Evolutionary conservation across 1,140 invertebrate species (phyloP).

Genomic region (Heliconius hewitsoni): DNA sequence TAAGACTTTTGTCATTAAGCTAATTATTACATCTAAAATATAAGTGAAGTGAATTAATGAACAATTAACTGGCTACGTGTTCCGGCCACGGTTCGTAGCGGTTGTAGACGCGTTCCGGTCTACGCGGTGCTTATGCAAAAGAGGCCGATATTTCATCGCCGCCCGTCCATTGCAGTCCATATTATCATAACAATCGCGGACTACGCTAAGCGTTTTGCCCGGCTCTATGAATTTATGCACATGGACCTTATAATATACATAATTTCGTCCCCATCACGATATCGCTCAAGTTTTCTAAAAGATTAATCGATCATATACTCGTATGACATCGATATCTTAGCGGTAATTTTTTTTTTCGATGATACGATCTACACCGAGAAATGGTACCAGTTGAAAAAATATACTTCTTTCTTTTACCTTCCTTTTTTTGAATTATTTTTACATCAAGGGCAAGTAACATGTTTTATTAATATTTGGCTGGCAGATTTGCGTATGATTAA

Average conservation of each 20-base stretch:
- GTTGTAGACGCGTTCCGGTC: conserved; percentile 55
- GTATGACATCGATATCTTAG: conserved; percentile 11
- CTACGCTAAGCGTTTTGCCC: conserved; percentile 51
- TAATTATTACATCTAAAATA: neutral
- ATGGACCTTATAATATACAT: conserved; percentile 9
- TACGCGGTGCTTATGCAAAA: conserved; percentile 77
- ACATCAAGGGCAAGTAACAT: neutral
- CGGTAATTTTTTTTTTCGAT: neutral
- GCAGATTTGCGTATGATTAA: neutral
- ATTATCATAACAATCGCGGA: conserved; percentile 77
- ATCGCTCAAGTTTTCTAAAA: conserved; percentile 13
- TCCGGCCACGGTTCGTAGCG: conserved; percentile 63
- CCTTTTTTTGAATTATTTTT: neutral
- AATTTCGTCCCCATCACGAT: conserved; percentile 30
- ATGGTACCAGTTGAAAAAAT: neutral
- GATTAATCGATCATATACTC: conserved; percentile 20
- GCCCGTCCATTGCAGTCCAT: conserved; percentile 69
- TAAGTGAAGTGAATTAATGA: conserved; percentile 48
- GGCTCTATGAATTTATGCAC: conserved; percentile 30
- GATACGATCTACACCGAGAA: neutral
- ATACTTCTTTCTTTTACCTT: neutral
- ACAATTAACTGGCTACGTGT: conserved; percentile 68
- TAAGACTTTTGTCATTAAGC: neutral
- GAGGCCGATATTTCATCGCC: conserved; percentile 77
- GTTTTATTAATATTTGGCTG: neutral